Evolutionary conservation across 2,797 vertebrate species (phyloP), one percentile per base, ranked within the genome.

Genomic region (Paguma larvata): DNA sequence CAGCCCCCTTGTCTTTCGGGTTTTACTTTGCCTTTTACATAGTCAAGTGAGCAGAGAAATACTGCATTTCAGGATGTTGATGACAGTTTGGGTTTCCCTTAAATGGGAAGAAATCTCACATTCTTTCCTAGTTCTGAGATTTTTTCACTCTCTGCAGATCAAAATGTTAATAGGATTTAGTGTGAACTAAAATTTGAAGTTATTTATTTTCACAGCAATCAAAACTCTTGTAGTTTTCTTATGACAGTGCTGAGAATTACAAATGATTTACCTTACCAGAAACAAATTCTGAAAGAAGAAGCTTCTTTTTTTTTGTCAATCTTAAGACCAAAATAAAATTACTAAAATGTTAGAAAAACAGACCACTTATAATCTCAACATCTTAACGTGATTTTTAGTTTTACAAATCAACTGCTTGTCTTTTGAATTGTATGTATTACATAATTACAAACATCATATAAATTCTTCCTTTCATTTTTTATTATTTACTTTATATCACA

Each of bases 331-430:
- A 46, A 3, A 3, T 34, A 89, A 73, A 72, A 80, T 75, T 12
- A 72, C 5, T 75, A 93, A 85, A 94, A 75, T 59, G 18, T 95
- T 96, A 73, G 16, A 82, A 91, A 93, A 80, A 51, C 34, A 90
- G 25, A 38, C 27, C 78, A 7, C 53, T 62, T 32, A 53, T 68
- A 97, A 85, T 86, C 6, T 67, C 44, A 78, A 15, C 8, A 84
- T 85, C 10, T 11, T 89, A 78, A 65, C 6, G 44, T 67, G 13
- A 78, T 16, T 90, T 85, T 72, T 62, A 78, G 19, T 30, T 94
- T 95, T 85, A 68, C 2, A 73, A 88, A 85, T 65, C 62, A 56
- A 72, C 30, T 67, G 65, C 5, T 10, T 10, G 53, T 70, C 30
- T 89, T 89, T 56, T 85, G 70, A 85, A 92, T 1, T 77, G 2